Evolutionary conservation across 2,797 vertebrate species (phyloP).

Genomic region (Spinibarbus caldwelli): DNA sequence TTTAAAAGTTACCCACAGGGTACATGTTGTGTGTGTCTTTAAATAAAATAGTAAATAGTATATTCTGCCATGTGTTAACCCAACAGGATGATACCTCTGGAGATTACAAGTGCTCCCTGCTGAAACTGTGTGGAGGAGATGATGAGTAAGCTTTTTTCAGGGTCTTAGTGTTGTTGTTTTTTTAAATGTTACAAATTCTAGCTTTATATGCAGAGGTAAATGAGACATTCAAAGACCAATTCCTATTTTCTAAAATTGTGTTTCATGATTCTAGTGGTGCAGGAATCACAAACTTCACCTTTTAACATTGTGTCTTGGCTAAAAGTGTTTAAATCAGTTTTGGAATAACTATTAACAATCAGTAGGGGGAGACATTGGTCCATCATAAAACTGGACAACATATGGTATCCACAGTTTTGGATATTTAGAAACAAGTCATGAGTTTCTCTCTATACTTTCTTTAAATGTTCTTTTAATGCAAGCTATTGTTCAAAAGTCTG

Average conservation of each 20-base stretch:
- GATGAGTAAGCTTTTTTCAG: slow-evolving; percentile 87
- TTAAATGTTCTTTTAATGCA: background rate
- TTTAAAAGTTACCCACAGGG: background rate
- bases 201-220: background rate
- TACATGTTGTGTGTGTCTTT: background rate
- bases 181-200: background rate
- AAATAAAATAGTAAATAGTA: background rate
- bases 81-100: slow-evolving; percentile 94
- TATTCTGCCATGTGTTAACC: background rate
- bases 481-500: background rate
- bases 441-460: background rate
- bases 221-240: background rate
- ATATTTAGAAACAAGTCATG: background rate
- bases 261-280: background rate
- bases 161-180: no score
- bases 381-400: background rate
- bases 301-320: no score
- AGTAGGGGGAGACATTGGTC: slow-evolving; percentile 11
- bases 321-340: background rate
- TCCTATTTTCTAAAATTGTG: background rate
- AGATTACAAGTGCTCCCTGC: slow-evolving; percentile 93
- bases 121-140: slow-evolving; percentile 94
- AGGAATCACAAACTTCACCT: background rate
- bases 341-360: background rate
- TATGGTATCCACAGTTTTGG: no score